Conservation (phyloP, 2,113 vertebrate species). For the Dendropsophus ebraccatus region DNA sequence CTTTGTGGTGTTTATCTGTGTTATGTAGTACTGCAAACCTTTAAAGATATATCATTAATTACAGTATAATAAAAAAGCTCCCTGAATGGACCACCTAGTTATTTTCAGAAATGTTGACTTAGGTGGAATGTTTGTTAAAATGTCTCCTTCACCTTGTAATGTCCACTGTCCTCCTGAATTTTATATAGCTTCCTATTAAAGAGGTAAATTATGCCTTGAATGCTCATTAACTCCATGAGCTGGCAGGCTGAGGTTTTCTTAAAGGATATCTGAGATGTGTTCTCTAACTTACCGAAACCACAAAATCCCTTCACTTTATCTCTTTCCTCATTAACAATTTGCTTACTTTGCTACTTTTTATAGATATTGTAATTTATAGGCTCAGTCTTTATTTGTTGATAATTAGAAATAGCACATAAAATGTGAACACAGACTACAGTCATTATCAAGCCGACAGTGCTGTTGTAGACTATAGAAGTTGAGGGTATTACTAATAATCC, state of each 20-base stretch:
- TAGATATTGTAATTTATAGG: neutral
- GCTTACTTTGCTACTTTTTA: constrained; percentile 33
- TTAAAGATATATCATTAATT: too few relatives aligned
- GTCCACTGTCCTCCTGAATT: constrained; percentile 31
- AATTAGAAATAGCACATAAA: neutral
- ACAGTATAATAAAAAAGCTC: too few relatives aligned
- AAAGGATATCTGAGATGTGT: constrained; percentile 47
- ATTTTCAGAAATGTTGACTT: constrained; percentile 2
- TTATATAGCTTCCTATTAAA: constrained; percentile 51
- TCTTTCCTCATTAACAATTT: constrained; percentile 46
- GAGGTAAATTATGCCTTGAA: constrained; percentile 49
- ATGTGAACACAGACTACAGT: neutral
- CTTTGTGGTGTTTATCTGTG: neutral
- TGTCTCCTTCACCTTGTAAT: constrained; percentile 38
- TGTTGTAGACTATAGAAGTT: neutral
- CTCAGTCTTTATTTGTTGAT: neutral
- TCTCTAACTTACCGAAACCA: constrained; percentile 39
- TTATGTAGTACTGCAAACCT: neutral
- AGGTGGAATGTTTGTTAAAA: constrained; percentile 12
- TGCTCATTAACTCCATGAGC: constrained; percentile 36
- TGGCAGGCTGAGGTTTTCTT: constrained; percentile 43
- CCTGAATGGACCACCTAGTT: neutral
- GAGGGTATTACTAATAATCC: neutral
- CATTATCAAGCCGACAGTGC: neutral
- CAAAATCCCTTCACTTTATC: constrained; percentile 45